These are phyloP conservation scores for Anolis sagrei DNA, from an alignment of 2,113 vertebrate genomes.

Conservation along the genomic window DNA sequence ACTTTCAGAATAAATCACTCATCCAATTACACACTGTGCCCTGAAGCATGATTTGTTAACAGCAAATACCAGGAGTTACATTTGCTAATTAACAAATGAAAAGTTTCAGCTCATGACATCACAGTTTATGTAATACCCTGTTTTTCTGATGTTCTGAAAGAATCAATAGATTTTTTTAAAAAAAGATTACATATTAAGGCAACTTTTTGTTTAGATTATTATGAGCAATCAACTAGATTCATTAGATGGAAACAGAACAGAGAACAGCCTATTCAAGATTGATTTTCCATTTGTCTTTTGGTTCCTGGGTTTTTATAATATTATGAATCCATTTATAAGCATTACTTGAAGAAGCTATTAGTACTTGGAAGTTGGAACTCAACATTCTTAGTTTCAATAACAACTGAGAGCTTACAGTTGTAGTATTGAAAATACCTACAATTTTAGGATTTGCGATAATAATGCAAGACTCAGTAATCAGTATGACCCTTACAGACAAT, in stretches of 20 bases:
- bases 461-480: not conserved
- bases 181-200: not conserved
- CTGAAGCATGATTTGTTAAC: slow-evolving; percentile 34
- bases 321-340: not conserved
- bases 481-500: too few relatives aligned
- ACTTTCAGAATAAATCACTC: slow-evolving; percentile 32
- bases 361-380: not conserved
- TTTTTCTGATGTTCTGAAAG: not conserved
- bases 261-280: not conserved
- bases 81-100: slow-evolving; percentile 27
- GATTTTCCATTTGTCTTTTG: slow-evolving; percentile 2
- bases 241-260: not conserved
- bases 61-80: not conserved
- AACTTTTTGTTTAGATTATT: not conserved
- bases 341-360: not conserved
- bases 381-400: not conserved
- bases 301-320: not conserved
- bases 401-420: not conserved
- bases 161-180: not conserved
- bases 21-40: slow-evolving; percentile 9
- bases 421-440: not conserved
- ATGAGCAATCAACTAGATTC: not conserved
- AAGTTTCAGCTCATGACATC: not conserved
- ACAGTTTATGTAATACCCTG: slow-evolving; percentile 2
- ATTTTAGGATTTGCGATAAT: not conserved